phyloP scores from a whole-genome alignment of 2,113 vertebrate species.

The Oreochromis aureus region DNA sequence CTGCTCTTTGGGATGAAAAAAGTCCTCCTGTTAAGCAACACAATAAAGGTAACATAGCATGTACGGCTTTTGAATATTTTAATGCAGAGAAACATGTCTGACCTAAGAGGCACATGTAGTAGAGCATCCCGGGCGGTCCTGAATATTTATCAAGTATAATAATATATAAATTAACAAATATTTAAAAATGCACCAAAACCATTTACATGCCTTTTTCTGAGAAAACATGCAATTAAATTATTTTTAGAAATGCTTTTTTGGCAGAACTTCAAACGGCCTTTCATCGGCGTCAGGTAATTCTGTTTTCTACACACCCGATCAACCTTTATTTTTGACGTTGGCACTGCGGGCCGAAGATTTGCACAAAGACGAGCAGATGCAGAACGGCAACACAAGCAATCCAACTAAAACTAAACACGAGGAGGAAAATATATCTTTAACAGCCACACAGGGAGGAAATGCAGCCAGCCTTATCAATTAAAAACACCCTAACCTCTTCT shows the following conservation, averaged over 20 bases:
- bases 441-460: background rate
- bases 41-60: background rate
- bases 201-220: background rate
- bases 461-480: background rate
- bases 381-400: background rate
- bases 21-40: background rate
- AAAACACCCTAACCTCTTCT: background rate
- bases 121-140: accelerated
- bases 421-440: background rate
- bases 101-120: background rate
- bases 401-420: background rate
- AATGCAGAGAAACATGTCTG: background rate
- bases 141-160: background rate
- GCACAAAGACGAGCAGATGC: background rate
- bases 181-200: background rate
- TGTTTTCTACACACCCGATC: background rate
- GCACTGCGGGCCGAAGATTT: background rate
- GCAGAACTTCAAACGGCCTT: background rate
- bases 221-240: background rate
- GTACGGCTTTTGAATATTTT: background rate
- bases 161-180: background rate
- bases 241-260: background rate
- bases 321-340: background rate
- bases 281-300: background rate
- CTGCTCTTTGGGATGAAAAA: background rate